Conservation (phyloP, 2,888 invertebrate genomes). For the Caenorhabditis sp. region DNA sequence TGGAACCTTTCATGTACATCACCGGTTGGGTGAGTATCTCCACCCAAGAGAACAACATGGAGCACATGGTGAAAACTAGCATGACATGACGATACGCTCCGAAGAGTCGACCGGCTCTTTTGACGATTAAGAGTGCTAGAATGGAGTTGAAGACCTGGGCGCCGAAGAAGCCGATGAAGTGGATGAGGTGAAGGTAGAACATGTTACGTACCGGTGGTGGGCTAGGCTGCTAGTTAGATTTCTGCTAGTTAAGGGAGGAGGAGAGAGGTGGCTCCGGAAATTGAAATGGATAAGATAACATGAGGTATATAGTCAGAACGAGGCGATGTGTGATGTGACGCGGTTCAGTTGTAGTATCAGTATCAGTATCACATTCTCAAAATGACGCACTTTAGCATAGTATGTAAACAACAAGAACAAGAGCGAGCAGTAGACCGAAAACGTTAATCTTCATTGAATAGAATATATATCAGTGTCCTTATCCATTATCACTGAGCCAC, state of each 20-base stretch:
- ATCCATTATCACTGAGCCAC: too few species aligned
- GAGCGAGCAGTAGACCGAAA: too few species aligned
- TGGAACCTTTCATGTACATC: neutral
- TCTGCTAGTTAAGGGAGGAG: neutral
- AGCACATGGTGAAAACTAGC: constrained; percentile 14
- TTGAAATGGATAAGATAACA: too few species aligned
- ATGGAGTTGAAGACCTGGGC: constrained; percentile 16
- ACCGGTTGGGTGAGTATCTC: constrained; percentile 15
- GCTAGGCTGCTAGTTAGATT: too few species aligned
- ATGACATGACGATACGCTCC: constrained; percentile 24
- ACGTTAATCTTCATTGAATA: too few species aligned
- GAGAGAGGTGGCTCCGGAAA: neutral
- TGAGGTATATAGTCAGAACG: too few species aligned
- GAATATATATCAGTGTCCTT: too few species aligned
- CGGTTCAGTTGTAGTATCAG: too few species aligned
- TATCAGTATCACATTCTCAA: too few species aligned
- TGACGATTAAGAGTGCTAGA: neutral
- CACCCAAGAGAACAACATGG: constrained; percentile 15
- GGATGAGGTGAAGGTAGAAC: constrained; percentile 22
- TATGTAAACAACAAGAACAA: too few species aligned
- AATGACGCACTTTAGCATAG: too few species aligned
- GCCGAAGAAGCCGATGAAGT: constrained; percentile 9
- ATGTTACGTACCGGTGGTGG: neutral
- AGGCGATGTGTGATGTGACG: too few species aligned
- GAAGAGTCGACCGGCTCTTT: constrained; percentile 13